These are phyloP conservation scores for Lasioglossum figueresi DNA, from an alignment of 2,888 invertebrate species.

Conservation along the genomic window DNA sequence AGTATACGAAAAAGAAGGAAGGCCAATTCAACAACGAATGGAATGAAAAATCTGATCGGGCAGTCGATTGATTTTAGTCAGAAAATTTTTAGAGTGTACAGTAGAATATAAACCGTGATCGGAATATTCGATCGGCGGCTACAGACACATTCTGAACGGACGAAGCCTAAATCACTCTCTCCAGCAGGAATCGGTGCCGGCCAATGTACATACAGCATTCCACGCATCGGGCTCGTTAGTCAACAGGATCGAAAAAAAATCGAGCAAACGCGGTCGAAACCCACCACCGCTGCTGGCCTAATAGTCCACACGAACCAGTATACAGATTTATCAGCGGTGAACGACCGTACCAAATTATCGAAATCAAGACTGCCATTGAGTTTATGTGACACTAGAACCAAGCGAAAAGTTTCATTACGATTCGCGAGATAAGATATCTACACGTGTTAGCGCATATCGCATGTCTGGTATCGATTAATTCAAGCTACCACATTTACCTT, in stretches of 20 bases:
- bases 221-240: conserved; percentile 52
- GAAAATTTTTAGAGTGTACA: not conserved
- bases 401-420: conserved; percentile 37
- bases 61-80: not conserved
- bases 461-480: conserved; percentile 53
- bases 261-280: conserved; percentile 21
- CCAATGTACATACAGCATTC: conserved; percentile 36
- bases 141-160: not conserved
- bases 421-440: conserved; percentile 52
- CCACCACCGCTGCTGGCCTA: not conserved
- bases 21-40: not conserved
- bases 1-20: not conserved
- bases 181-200: conserved; percentile 1
- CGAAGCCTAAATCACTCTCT: not conserved
- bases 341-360: conserved; percentile 41
- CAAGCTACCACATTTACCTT: conserved; percentile 30
- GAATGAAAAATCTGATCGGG: not conserved
- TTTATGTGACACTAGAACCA: conserved; percentile 27
- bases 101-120: not conserved
- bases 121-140: not conserved
- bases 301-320: conserved; percentile 25
- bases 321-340: conserved; percentile 26
- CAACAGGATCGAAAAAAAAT: conserved; percentile 26
- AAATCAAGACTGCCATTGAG: conserved; percentile 17
- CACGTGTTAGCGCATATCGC: conserved; percentile 39